Evolutionary conservation across 1,140 invertebrate species (phyloP).

Genomic region (Berghia stephanieae): DNA sequence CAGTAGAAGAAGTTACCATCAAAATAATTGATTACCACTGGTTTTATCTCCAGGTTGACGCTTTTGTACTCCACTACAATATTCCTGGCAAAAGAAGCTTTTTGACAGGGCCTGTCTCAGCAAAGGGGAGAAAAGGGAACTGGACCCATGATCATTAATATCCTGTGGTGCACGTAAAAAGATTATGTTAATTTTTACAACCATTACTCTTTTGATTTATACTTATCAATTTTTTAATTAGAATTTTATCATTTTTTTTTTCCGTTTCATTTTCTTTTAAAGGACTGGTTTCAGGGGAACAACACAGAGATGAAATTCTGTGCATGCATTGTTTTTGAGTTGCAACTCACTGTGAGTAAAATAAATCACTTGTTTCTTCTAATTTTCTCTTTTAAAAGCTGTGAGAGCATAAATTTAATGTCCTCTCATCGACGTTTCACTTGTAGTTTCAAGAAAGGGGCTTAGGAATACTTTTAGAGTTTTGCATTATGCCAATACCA

Average conservation of each 20-base stretch:
- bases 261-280: conserved; percentile 19
- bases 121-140: conserved; percentile 75
- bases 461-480: too few species aligned
- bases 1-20: neutral
- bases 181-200: neutral
- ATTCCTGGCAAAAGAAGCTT: conserved; percentile 91
- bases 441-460: too few species aligned
- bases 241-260: neutral
- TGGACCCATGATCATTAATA: conserved; percentile 92
- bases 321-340: too few species aligned
- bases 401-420: too few species aligned
- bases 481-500: too few species aligned
- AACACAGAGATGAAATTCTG: too few species aligned
- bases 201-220: neutral
- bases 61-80: conserved; percentile 92
- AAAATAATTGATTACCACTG: neutral
- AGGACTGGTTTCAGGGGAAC: too few species aligned
- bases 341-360: too few species aligned
- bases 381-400: too few species aligned
- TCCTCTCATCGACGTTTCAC: too few species aligned
- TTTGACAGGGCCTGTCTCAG: conserved; percentile 89
- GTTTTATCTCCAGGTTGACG: conserved; percentile 73
- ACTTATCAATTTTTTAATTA: neutral
- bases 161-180: conserved; percentile 91
- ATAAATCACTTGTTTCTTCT: too few species aligned